Base-by-base conservation (phyloP, 1,140 invertebrate species). In the Macrotrachela quadricornifera region DNA sequence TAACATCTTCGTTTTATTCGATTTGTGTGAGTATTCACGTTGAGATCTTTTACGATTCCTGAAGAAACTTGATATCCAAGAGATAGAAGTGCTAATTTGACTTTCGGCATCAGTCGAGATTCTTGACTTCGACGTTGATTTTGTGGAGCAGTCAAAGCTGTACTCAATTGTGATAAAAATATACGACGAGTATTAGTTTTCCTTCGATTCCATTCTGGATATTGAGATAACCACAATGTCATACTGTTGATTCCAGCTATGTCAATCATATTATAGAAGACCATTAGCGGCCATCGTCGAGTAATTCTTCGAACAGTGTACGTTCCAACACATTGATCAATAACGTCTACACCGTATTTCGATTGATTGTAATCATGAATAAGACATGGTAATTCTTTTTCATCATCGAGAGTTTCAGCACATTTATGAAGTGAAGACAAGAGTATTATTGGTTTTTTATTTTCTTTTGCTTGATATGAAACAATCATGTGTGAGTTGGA, bases 221-320 rank as follows among this genome's bases (percentile, higher is more conserved):
- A 4, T 30, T 30, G 21, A 30, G 21, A 30, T 30, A 30, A 30
- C 21, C 21, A 48, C 37, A 48, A 15, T 3, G 10, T 12, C 36
- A 48, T 37, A 6, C 30, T 12, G n/a, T 48, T 48, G n/a, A n/a
- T 36, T n/a, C 11, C 46, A 12, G 50, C 56, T 41, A 58, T 37
- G 55, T 60, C 59, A n/a, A 60, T 17, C 18, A 61, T 54, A 45
- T 60, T 59, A 40, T 42, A 56, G 48, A 61, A 61, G 10, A 58
- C 37, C 1, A 53, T 49, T 40, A 60, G 42, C 17, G 59, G 55
- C 59, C 60, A 62, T 41, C 58, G 38, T 12, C 54, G 55, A 14
- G 54, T 56, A 43, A 55, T 55, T 54, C 59, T 21, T 56, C 49
- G 56, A 36, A 46, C 55, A 12, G 58, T 58, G 43, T 56, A 57